Evolutionary conservation across 1,140 invertebrate species (phyloP).

Genomic region (Drosophila pseudoobscura): DNA sequence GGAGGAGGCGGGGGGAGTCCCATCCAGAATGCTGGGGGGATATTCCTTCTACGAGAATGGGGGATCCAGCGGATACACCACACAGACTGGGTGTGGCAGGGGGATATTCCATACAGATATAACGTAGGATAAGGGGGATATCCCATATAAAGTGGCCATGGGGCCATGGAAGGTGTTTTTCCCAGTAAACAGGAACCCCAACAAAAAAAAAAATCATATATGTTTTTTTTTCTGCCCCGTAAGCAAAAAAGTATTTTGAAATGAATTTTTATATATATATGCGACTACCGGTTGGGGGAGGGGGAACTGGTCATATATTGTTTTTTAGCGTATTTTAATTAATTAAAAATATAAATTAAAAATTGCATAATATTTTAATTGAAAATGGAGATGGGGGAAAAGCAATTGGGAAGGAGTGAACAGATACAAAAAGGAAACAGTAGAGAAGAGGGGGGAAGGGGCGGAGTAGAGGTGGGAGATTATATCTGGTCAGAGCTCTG

Average conservation of each 20-base stretch:
- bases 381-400: constrained; percentile 36
- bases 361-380: constrained; percentile 71
- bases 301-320: constrained; percentile 34
- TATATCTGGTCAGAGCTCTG: not conserved
- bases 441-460: not conserved
- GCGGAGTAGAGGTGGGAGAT: not conserved
- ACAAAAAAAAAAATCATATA: not conserved
- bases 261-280: constrained; percentile 63
- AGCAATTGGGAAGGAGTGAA: not conserved
- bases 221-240: constrained; percentile 46
- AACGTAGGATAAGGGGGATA: no score
- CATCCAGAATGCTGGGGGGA: no score
- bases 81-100: no score
- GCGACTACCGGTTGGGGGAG: constrained; percentile 6
- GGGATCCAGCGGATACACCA: no score
- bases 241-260: constrained; percentile 74
- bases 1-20: no score
- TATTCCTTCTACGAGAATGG: no score
- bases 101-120: no score
- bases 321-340: constrained; percentile 72
- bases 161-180: constrained; percentile 31
- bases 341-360: constrained; percentile 76
- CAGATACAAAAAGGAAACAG: not conserved
- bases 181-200: constrained; percentile 26
- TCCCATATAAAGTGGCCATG: no score